Conservation (phyloP, 2,113 vertebrate species). For the Origma solitaria region DNA sequence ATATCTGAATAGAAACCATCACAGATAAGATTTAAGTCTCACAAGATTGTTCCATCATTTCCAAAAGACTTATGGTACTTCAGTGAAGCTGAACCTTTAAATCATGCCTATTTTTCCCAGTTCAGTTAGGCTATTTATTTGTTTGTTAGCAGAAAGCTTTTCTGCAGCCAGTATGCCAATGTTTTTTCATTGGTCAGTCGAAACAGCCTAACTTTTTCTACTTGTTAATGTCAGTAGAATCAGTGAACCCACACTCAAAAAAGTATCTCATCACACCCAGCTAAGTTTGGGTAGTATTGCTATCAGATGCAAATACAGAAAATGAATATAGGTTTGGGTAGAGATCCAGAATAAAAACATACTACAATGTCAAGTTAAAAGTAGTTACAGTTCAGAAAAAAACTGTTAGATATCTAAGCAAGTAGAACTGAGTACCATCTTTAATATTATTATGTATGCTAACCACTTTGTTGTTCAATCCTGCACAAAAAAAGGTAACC, state of each 20-base stretch:
- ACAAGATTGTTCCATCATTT: not conserved
- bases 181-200: not conserved
- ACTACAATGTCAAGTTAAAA: not conserved
- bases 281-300: not conserved
- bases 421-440: not conserved
- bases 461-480: not conserved
- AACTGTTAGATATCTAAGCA: not conserved
- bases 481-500: not conserved
- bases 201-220: not conserved
- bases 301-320: not conserved
- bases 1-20: slow-evolving; percentile 30
- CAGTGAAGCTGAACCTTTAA: slow-evolving; percentile 3
- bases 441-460: too few species aligned
- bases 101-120: not conserved
- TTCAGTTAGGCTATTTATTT: not conserved
- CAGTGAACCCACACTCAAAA: not conserved
- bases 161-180: not conserved
- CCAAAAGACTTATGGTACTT: not conserved
- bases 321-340: not conserved
- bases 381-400: not conserved
- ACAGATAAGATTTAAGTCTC: slow-evolving; percentile 49
- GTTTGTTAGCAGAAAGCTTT: not conserved
- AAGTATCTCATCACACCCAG: not conserved
- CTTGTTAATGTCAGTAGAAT: not conserved
- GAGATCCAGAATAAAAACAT: not conserved